These are phyloP conservation scores for Euschistus heros DNA, from an alignment of 1,140 invertebrate species.

Conservation along the genomic window DNA sequence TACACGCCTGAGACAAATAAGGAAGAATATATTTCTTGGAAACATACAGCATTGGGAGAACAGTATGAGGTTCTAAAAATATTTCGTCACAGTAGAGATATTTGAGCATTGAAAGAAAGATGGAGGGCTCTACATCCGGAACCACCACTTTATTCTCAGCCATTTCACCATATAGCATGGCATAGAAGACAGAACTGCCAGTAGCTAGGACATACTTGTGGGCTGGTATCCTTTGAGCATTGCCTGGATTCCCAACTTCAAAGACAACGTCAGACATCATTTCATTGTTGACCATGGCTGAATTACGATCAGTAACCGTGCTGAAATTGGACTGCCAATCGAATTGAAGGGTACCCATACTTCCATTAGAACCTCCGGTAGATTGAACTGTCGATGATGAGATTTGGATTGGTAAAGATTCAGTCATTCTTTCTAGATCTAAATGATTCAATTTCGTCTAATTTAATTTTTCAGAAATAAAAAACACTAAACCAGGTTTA, in stretches of 20 bases:
- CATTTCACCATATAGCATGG: conserved; percentile 84
- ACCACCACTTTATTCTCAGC: conserved; percentile 83
- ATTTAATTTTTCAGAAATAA: too few species aligned
- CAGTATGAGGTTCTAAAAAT: conserved; percentile 78
- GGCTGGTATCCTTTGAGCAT: conserved; percentile 67
- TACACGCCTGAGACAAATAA: conserved; percentile 76
- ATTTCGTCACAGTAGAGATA: conserved; percentile 96
- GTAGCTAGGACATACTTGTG: conserved; percentile 90
- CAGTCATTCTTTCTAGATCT: too few species aligned
- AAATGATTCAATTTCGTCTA: too few species aligned
- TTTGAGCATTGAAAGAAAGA: conserved; percentile 75
- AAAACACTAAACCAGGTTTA: too few species aligned
- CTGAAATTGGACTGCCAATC: conserved; percentile 81
- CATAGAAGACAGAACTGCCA: conserved; percentile 86
- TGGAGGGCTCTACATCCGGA: conserved; percentile 82
- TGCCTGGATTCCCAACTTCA: conserved; percentile 67
- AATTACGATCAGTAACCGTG: conserved; percentile 77
- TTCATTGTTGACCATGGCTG: conserved; percentile 90
- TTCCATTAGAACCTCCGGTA: too few species aligned
- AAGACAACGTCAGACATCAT: conserved; percentile 85
- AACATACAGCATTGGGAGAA: conserved; percentile 77
- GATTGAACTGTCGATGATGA: too few species aligned
- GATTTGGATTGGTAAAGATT: too few species aligned
- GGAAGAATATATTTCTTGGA: conserved; percentile 91
- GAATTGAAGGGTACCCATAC: conserved; percentile 55